Percentiles rank a stretch among this genome's conserved stretches.
Evolutionary conservation across 2,888 invertebrate species (phyloP).

Genomic region (Torymus tubicola): DNA sequence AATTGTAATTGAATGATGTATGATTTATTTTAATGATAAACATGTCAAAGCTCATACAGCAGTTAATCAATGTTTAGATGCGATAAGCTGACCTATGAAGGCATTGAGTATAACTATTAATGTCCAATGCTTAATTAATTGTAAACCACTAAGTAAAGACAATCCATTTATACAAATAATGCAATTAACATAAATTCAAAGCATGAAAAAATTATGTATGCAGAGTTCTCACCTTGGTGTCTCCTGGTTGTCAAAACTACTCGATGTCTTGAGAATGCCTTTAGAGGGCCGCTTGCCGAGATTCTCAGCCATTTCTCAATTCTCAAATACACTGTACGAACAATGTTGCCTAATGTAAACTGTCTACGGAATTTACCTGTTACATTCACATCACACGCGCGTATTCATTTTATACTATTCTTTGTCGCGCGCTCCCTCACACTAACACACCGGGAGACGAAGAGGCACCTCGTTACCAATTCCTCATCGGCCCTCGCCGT

Average conservation of each 20-base stretch:
- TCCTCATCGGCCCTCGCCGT: no score
- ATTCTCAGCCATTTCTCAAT: constrained; percentile 83
- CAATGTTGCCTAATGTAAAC: constrained; percentile 37
- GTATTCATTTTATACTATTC: background rate
- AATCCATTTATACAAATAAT: background rate
- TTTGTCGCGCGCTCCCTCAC: no score
- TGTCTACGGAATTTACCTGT: constrained; percentile 36
- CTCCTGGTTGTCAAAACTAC: constrained; percentile 90
- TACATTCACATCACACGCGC: constrained; percentile 41
- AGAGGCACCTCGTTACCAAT: no score
- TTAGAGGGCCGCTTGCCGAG: constrained; percentile 90
- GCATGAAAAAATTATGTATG: background rate
- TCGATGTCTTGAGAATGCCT: constrained; percentile 94
- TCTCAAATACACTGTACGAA: constrained; percentile 34
- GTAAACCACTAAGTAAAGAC: no score
- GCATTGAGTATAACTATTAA: no score
- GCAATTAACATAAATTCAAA: background rate
- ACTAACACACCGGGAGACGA: no score
- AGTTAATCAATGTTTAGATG: no score
- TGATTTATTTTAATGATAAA: no score
- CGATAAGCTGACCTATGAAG: no score
- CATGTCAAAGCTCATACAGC: no score
- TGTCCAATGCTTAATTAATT: no score
- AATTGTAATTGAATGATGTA: no score
- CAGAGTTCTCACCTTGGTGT: constrained; percentile 69